Conservation (phyloP, 2,888 invertebrate species). For the Sphinx pinastri region DNA sequence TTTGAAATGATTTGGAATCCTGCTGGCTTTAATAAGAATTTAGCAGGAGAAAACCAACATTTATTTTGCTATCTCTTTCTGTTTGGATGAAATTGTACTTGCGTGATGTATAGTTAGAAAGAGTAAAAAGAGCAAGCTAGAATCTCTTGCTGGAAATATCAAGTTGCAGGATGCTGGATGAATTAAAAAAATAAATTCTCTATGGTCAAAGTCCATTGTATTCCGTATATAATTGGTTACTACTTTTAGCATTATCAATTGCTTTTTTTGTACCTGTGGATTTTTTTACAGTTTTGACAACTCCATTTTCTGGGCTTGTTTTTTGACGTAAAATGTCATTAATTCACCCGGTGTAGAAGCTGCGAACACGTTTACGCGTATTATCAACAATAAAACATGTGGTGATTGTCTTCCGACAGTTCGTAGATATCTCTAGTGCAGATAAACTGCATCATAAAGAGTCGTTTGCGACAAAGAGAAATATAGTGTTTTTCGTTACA, state of each 20-base stretch:
- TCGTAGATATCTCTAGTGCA: conserved; percentile 32
- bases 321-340: conserved; percentile 4
- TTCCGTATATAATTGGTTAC: not conserved
- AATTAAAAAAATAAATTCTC: not conserved
- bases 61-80: conserved; percentile 2
- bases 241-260: not conserved
- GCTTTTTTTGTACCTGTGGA: not conserved
- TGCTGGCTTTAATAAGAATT: not conserved
- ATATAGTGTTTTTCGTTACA: conserved; percentile 25
- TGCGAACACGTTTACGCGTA: conserved; percentile 4
- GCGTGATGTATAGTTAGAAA: not conserved
- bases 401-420: conserved; percentile 50
- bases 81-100: not conserved
- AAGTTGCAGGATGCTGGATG: not conserved
- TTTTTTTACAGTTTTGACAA: not conserved
- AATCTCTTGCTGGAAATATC: not conserved
- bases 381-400: conserved; percentile 60
- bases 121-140: not conserved
- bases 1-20: conserved; percentile 34
- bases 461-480: conserved; percentile 16
- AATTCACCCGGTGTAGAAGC: not conserved
- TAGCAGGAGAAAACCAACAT: too few relatives aligned
- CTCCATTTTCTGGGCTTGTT: not conserved
- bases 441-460: conserved; percentile 9
- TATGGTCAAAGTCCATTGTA: not conserved